phyloP scores from a whole-genome alignment of 92 coral and sea anemone genomes.

The Palythoa heliodiscus region DNA sequence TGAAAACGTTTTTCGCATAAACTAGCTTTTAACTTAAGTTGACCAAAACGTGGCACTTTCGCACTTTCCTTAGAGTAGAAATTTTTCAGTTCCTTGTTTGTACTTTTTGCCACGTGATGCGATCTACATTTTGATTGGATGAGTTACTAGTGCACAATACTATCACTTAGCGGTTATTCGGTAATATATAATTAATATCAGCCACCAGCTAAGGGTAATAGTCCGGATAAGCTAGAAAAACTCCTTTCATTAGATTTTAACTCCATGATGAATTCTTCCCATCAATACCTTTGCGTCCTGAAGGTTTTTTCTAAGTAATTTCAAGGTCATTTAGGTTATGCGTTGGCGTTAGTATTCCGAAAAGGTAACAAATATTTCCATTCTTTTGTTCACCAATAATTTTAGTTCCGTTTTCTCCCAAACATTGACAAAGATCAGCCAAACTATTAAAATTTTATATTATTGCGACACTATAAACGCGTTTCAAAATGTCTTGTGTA shows the following conservation, averaged over 20 bases:
- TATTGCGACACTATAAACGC: not conserved
- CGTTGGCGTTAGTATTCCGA: not conserved
- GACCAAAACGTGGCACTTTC: not conserved
- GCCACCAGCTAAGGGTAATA: slow-evolving; percentile 7
- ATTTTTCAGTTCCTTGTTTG: slow-evolving; percentile 4
- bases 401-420: not conserved
- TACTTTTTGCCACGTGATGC: slow-evolving; percentile 11
- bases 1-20: not conserved
- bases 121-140: slow-evolving; percentile 21
- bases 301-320: not conserved
- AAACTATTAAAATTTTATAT: not conserved
- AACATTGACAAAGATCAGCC: not conserved
- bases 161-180: not conserved
- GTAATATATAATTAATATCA: slow-evolving; percentile 2
- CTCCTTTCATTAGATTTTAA: not conserved
- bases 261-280: not conserved
- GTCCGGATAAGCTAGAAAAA: not conserved
- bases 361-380: slow-evolving; percentile 2
- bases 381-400: not conserved
- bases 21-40: not conserved
- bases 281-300: not conserved
- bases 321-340: not conserved
- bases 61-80: not conserved
- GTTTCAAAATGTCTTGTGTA: no score
- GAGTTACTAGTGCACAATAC: not conserved